A percentile compares a stretch with the other conserved stretches of the same genome.
These are phyloP conservation scores for Muschampia plurimacula DNA, from an alignment of 2,888 invertebrate species.

Conservation along the genomic window DNA sequence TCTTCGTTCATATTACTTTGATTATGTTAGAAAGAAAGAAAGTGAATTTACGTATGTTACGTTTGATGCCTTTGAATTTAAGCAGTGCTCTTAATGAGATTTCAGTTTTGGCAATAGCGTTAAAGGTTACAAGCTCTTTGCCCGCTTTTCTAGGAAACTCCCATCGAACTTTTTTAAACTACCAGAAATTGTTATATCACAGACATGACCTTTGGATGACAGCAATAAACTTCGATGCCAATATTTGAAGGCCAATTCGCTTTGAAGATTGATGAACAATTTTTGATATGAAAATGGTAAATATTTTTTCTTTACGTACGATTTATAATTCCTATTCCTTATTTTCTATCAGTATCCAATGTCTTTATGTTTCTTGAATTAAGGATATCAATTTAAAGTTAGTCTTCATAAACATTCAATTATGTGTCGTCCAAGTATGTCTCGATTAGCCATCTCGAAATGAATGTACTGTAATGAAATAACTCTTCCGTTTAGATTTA, in stretches of 20 bases:
- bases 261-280: background rate
- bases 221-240: conserved; percentile 20
- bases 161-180: conserved; percentile 6
- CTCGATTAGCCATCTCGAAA: conserved; percentile 7
- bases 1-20: background rate
- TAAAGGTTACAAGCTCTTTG: background rate
- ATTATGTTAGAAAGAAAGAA: no score
- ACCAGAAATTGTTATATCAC: conserved; percentile 6
- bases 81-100: conserved; percentile 9
- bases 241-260: conserved; percentile 20
- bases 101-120: conserved; percentile 11
- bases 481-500: conserved; percentile 27
- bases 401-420: background rate
- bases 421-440: no score
- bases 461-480: conserved; percentile 21
- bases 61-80: background rate
- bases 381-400: background rate
- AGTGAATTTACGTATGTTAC: background rate
- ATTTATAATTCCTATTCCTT: background rate
- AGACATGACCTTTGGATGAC: conserved; percentile 7
- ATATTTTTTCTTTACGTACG: background rate
- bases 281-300: background rate
- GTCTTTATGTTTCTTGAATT: background rate
- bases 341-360: background rate
- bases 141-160: background rate